Base-by-base conservation (phyloP, 2,797 vertebrate species). In the Rhynchotus rufescens region DNA sequence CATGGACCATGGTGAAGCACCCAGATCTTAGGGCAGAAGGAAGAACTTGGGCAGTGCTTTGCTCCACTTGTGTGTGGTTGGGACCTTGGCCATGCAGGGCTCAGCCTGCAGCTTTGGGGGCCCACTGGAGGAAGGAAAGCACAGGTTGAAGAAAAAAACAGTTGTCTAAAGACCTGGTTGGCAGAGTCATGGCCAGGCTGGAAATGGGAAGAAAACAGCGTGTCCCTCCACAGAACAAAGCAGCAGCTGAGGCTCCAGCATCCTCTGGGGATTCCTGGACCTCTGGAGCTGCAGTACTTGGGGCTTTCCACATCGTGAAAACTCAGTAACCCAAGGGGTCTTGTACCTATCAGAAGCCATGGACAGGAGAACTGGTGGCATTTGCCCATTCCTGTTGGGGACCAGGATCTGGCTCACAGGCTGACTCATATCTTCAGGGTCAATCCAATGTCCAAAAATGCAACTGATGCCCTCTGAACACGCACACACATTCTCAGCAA, bases 241-340 rank as follows among this genome's bases (percentile, higher is more conserved):
- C 59, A 72, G 44, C 14, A 17, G 28, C 7, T 20, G 15, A 1
- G 52, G 0, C 22, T 22, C 3, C 64, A 69, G 79, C 47, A n/a
- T 12, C 32, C n/a, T 19, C 36, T 36, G 36, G 36, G 52, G 28
- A 56, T 26, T 28, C 16, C 52, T 28, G 52, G 28, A 30, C 16
- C 52, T 56, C 52, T n/a, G 16, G 52, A 16, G 28, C 52, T n/a
- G 30, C 15, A 11, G 28, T 30, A 30, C 15, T 15, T 30, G 15
- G 52, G 9, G 52, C 52, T 54, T 28, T 54, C 28, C 17, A 22
- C 52, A 56, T 56, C 28, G 10, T 15, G 15, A 28, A 54, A 28
- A 17, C 28, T 54, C 52, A 30, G 52, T 19, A n/a, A 56, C 52
- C 14, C 52, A n/a, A 56, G 52, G 28, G 52, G 19, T 16, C 28